Evolutionary conservation across 2,113 vertebrate genomes (phyloP).

Genomic region (Menidia beryllina): DNA sequence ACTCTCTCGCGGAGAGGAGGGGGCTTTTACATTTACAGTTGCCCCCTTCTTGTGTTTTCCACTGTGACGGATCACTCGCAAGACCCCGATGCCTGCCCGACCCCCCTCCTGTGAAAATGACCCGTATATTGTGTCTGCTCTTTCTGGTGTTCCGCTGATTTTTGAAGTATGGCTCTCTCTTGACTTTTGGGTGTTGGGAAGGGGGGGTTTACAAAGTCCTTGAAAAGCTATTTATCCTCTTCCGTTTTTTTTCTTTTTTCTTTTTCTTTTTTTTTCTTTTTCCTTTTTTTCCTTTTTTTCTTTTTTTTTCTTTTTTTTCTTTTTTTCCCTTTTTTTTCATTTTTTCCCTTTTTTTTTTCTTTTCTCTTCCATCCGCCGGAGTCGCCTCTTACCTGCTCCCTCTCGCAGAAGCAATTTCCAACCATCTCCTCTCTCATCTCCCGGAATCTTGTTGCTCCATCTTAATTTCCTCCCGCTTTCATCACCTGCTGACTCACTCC

Average conservation of each 20-base stretch:
- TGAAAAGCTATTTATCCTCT: constrained; percentile 64
- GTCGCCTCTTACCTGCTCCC: constrained; percentile 39
- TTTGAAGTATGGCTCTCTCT: constrained; percentile 27
- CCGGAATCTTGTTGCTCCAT: constrained; percentile 48
- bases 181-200: background rate
- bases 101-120: constrained; percentile 32
- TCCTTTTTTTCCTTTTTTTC: no score
- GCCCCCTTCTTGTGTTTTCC: constrained; percentile 24
- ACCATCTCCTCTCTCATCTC: constrained; percentile 61
- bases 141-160: constrained; percentile 36
- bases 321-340: no score
- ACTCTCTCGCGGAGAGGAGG: constrained; percentile 1
- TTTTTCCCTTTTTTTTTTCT: no score
- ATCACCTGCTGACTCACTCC: constrained; percentile 70
- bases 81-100: background rate
- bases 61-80: constrained; percentile 52
- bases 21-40: constrained; percentile 35
- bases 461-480: constrained; percentile 57
- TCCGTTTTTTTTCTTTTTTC: no score
- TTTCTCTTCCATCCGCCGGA: no score
- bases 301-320: no score
- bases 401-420: constrained; percentile 43
- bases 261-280: no score
- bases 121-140: constrained; percentile 41
- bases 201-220: constrained; percentile 47